phyloP scores from a whole-genome alignment of 2,797 vertebrate species.

The Lepilemur ruficaudatus region DNA sequence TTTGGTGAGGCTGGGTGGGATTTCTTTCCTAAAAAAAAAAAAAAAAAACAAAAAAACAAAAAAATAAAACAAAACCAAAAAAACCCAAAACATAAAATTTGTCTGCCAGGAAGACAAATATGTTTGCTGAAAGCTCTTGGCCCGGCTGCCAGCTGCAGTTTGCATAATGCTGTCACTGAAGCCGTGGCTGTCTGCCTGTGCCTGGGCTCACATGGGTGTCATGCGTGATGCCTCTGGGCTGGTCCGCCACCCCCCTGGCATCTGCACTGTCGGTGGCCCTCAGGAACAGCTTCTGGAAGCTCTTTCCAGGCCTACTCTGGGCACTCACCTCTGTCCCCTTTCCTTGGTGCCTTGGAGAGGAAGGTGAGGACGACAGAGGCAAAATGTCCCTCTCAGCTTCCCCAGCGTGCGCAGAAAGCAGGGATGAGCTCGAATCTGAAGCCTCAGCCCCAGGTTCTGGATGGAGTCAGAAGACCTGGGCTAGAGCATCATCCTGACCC shows the following conservation, averaged over 20 bases:
- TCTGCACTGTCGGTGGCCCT: neutral
- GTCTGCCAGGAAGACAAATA: slow-evolving; percentile 59
- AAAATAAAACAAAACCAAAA: neutral
- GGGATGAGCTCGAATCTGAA: rapidly evolving
- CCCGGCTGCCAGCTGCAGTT: slow-evolving; percentile 52
- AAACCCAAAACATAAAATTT: slow-evolving; percentile 62
- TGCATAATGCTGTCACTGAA: neutral
- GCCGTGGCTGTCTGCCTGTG: neutral
- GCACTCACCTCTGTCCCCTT: neutral
- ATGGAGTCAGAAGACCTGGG: neutral
- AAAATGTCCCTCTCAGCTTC: neutral
- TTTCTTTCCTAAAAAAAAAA: slow-evolving; percentile 58
- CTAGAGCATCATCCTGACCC: neutral
- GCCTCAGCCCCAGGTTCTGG: neutral
- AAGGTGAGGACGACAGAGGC: neutral
- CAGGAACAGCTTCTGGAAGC: neutral
- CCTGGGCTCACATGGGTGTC: neutral
- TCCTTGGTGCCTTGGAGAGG: neutral
- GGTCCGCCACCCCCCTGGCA: neutral
- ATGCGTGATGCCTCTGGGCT: neutral
- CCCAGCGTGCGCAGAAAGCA: neutral
- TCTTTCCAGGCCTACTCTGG: neutral
- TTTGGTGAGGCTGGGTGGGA: slow-evolving; percentile 64
- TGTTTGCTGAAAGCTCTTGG: slow-evolving; percentile 65
- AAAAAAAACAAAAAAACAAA: neutral